Percentiles rank a stretch among this genome's conserved stretches.
Evolutionary conservation across 2,888 invertebrate species (phyloP).

Genomic region (Yponomeuta sedellus): DNA sequence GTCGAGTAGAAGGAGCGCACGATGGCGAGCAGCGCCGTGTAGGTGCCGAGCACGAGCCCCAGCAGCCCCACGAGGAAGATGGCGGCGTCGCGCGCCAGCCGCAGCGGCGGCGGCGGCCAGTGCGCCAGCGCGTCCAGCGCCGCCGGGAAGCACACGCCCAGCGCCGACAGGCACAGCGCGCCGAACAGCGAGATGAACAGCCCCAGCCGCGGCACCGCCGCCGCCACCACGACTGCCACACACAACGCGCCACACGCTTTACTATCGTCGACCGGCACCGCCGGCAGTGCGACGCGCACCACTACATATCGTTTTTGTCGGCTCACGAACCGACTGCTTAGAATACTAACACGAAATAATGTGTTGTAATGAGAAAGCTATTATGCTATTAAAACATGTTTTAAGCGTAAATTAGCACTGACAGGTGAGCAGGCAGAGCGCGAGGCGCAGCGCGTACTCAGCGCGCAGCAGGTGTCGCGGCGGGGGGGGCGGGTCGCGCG

Average conservation of each 20-base stretch:
- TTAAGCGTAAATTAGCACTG: slow-evolving; percentile 67
- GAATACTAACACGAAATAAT: too few species aligned
- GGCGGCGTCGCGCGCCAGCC: slow-evolving; percentile 65
- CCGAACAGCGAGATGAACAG: slow-evolving; percentile 87
- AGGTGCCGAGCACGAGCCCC: slow-evolving; percentile 81
- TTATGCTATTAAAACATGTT: too few species aligned
- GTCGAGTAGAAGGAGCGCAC: slow-evolving; percentile 47
- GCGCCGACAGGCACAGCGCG: slow-evolving; percentile 82
- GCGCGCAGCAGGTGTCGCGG: slow-evolving; percentile 65
- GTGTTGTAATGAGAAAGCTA: too few species aligned
- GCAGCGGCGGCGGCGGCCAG: slow-evolving; percentile 26
- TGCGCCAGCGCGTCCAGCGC: slow-evolving; percentile 83
- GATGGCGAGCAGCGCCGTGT: slow-evolving; percentile 78
- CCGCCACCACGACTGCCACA: slow-evolving; percentile 83
- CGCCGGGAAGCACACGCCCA: slow-evolving; percentile 85
- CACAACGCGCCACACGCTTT: not conserved
- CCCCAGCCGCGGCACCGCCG: slow-evolving; percentile 81
- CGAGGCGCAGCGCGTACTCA: slow-evolving; percentile 85
- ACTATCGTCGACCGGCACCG: too few species aligned
- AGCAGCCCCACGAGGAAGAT: slow-evolving; percentile 78
- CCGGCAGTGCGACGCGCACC: too few species aligned
- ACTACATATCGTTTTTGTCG: too few species aligned
- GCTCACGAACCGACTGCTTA: too few species aligned
- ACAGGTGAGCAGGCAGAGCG: slow-evolving; percentile 90
- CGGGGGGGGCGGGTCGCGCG: slow-evolving; percentile 40